Percentiles rank a stretch among this genome's conserved stretches.
Conservation (phyloP, 92 coral and sea anemone species). For the Porites divaricata region DNA sequence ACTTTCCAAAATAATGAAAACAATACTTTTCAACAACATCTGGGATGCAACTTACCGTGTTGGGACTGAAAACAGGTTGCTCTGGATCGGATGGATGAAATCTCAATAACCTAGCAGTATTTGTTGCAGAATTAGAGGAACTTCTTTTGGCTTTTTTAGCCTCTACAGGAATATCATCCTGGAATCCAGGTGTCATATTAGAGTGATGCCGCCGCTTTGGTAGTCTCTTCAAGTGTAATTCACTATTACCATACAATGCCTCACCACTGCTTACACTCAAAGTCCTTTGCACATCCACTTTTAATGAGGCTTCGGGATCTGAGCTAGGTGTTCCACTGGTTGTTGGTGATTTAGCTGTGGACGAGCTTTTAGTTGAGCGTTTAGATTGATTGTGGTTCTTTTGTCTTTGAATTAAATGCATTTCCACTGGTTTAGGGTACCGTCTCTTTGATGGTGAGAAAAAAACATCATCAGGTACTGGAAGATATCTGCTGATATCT, state of each 20-base stretch:
- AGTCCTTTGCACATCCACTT: constrained; percentile 21
- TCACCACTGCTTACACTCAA: constrained; percentile 17
- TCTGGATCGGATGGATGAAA: constrained; percentile 1
- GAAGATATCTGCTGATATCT: constrained; percentile 23
- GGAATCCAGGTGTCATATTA: constrained; percentile 50
- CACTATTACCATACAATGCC: neutral
- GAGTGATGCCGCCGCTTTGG: constrained; percentile 69
- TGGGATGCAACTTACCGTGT: constrained; percentile 63
- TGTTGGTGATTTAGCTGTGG: neutral
- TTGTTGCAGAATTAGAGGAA: neutral
- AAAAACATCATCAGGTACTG: neutral
- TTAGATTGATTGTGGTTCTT: neutral
- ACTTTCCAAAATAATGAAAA: no score
- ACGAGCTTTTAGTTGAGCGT: neutral
- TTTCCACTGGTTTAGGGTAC: neutral
- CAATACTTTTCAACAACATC: neutral
- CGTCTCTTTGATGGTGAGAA: neutral
- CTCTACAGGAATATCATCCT: constrained; percentile 22
- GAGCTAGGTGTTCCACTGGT: neutral
- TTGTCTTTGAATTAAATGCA: neutral
- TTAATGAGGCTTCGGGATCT: neutral
- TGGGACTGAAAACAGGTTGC: constrained; percentile 58
- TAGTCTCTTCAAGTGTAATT: constrained; percentile 14
- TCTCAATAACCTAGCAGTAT: constrained; percentile 7
- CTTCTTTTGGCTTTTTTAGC: constrained; percentile 4